These are phyloP conservation scores for Gonatopus flavifemur DNA, from an alignment of 1,140 invertebrate genomes.

Conservation along the genomic window DNA sequence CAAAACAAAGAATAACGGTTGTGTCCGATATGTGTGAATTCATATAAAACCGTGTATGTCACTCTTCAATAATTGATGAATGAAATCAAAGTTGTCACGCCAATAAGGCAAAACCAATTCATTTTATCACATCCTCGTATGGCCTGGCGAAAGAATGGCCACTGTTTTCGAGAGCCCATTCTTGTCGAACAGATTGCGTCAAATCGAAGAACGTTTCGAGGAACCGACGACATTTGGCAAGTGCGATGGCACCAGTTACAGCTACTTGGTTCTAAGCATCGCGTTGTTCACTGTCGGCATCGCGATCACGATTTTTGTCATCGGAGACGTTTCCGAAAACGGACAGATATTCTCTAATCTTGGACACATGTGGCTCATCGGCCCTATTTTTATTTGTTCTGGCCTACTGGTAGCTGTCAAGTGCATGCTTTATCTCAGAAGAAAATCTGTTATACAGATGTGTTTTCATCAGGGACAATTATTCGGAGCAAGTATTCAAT, in stretches of 20 bases:
- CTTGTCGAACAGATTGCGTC: constrained; percentile 61
- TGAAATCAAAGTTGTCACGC: too few species aligned
- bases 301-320: constrained; percentile 65
- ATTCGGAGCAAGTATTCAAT: constrained; percentile 58
- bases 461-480: constrained; percentile 65
- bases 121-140: too few species aligned
- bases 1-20: too few species aligned
- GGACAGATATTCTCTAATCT: constrained; percentile 63
- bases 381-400: constrained; percentile 69
- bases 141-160: constrained; percentile 55
- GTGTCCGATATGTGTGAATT: too few species aligned
- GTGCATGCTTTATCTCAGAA: constrained; percentile 67
- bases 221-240: constrained; percentile 63
- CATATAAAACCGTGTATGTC: too few species aligned
- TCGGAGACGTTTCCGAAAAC: constrained; percentile 62
- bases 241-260: constrained; percentile 69
- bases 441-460: constrained; percentile 69
- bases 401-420: constrained; percentile 71
- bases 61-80: too few species aligned
- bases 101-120: too few species aligned
- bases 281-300: constrained; percentile 67
- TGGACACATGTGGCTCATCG: constrained; percentile 71
- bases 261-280: constrained; percentile 66
- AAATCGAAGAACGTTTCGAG: constrained; percentile 63
- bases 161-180: constrained; percentile 65